phyloP scores from a whole-genome alignment of 2,888 invertebrate genomes.

The Erebia palarica region DNA sequence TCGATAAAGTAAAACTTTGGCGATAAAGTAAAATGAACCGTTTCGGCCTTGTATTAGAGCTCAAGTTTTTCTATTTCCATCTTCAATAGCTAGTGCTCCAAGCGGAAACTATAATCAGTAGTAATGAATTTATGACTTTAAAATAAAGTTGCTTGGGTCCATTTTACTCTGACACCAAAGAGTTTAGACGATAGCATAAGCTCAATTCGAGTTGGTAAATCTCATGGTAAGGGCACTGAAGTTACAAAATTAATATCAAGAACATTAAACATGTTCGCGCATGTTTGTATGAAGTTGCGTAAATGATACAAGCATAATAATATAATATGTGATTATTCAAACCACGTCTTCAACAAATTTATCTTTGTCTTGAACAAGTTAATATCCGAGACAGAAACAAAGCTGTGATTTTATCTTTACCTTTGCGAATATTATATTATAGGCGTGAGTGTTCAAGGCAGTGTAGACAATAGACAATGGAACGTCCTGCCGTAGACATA shows the following conservation, averaged over 20 bases:
- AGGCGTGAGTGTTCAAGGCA: slow-evolving; percentile 9
- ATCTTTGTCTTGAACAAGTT: slow-evolving; percentile 38
- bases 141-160: too few species aligned
- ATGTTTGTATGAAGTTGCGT: slow-evolving; percentile 20
- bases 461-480: slow-evolving; percentile 1
- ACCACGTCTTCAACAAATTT: slow-evolving; percentile 39
- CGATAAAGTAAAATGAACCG: too few species aligned
- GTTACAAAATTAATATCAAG: slow-evolving; percentile 2
- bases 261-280: slow-evolving; percentile 3
- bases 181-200: too few species aligned
- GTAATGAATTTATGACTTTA: too few species aligned
- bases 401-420: slow-evolving; percentile 41
- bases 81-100: too few species aligned
- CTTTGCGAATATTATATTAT: slow-evolving; percentile 22
- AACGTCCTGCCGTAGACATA: too few species aligned
- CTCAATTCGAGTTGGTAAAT: too few species aligned
- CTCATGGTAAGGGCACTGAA: neutral
- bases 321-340: slow-evolving; percentile 31
- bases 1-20: too few species aligned
- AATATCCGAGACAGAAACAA: slow-evolving; percentile 38
- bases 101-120: too few species aligned
- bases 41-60: too few species aligned
- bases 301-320: slow-evolving; percentile 33
- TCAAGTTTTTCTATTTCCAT: too few species aligned
- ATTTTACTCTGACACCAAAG: neutral